Base-by-base conservation (phyloP, 2,113 vertebrate genomes). In the Diphyllodes magnificus region DNA sequence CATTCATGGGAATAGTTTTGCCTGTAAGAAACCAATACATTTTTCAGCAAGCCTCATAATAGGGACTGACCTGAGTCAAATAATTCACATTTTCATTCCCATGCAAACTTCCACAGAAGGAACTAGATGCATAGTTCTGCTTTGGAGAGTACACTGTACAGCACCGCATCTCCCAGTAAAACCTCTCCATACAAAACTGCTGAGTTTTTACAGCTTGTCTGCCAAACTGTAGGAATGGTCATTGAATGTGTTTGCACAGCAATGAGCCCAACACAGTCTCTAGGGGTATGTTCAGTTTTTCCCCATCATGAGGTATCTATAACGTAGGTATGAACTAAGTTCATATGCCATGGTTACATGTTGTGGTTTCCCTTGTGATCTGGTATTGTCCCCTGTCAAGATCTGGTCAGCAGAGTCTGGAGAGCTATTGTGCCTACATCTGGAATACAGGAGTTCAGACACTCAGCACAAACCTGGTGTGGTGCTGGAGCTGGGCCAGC, bases 11-110 rank as follows among this genome's bases (percentile, higher is more conserved):
- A 93, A 84, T 86, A 92, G 66, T 50, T 92, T 93, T 93, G 85
- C 57, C 84, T 95, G 45, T 90, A 95, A 96, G 50, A 90, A 95
- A 90, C 75, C 71, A 57, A 96, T 85, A 77, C 35, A 79, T 92
- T 95, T 95, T 95, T 91, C 80, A 92, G 76, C 40, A 79, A 96
- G 37, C 76, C 69, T 61, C 57, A 87, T 89, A 93, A 89, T 79
- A 92, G 51, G 13, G 61, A 75, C 72, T 92, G 93, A 94, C 80
- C 53, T 13, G 2, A 88, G 69, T 22, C 65, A 88, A 66, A 83
- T 94, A 93, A 96, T 86, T 94, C 92, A 86, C 49, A 57, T 92
- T 83, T 95, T 83, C 60, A 82, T 95, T 95, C 82, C 65, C 77
- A 60, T 57, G 61, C 45, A 84, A 75, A 84, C 69, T 91, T 88